Base-by-base conservation (phyloP, 2,113 vertebrate genomes). In the Turdus rufiventris region DNA sequence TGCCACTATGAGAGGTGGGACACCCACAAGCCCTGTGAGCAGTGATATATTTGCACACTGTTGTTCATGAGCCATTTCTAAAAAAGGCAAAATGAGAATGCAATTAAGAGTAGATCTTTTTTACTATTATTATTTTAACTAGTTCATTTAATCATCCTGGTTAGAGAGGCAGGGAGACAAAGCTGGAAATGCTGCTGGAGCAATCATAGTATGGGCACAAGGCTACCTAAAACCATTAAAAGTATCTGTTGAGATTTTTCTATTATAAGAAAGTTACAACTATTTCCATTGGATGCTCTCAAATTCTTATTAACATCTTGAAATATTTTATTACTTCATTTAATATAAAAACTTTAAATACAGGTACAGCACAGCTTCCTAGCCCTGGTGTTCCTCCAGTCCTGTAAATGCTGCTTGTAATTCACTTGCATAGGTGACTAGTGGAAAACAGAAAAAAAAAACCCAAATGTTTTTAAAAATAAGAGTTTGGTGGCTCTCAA, bases 41-140 rank as follows among this genome's bases (percentile, higher is more conserved):
- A 86, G 88, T 77, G 85, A 96, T 94, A 76, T 94, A 92, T 94
- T 95, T 95, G 88, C 91, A 87, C 66, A 72, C 70, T 87, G 36
- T 57, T 94, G 85, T 66, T 96, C 70, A 95, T 94, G 85, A 96
- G 45, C 85, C 67, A 54, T 93, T 88, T 82, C 74, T 89, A 61
- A 80, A 93, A 88, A 88, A 88, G 53, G 18, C 48, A 76, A 75
- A 91, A 89, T 79, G 38, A 80, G 38, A 93, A 62, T 79, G 77
- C 78, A 96, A 83, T 91, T 90, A 76, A 38, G 85, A 65, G 36
- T 56, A 70, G 25, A 29, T 48, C 47, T 53, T 38, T 18, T 40
- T 51, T 73, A 86, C 63, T 47, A 18, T 36, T 29, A 21, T 23
- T 12, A 34, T 65, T 93, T 92, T 74, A 81, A 62, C 29, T 70